phyloP scores from a whole-genome alignment of 2,113 vertebrate genomes.

The Hiodon alosoides region DNA sequence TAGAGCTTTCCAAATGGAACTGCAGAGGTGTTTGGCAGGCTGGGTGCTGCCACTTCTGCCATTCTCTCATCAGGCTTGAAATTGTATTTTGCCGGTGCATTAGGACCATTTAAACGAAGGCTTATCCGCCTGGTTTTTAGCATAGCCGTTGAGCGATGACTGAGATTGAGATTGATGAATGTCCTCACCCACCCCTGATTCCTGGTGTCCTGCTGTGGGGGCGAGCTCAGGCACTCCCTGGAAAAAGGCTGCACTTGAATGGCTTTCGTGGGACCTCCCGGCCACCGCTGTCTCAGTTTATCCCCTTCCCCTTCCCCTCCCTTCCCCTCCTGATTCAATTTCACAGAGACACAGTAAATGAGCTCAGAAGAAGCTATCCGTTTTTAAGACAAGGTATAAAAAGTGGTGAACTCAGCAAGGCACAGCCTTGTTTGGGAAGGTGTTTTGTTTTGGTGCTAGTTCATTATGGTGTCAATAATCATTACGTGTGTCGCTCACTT shows the following conservation, averaged over 20 bases:
- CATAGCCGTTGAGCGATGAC: too few relatives aligned
- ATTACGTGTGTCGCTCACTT: too few relatives aligned
- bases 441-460: too few relatives aligned
- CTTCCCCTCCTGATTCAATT: constrained; percentile 12
- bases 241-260: background rate
- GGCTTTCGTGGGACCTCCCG: background rate
- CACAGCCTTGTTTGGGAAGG: too few relatives aligned
- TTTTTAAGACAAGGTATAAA: background rate
- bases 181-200: background rate
- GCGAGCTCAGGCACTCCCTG: background rate
- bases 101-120: too few relatives aligned
- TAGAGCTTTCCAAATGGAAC: background rate
- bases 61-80: background rate
- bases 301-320: background rate
- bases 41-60: background rate
- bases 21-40: background rate
- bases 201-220: background rate
- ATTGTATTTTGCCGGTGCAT: background rate
- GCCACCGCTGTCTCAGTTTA: background rate
- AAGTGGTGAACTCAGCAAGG: background rate
- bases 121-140: too few relatives aligned
- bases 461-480: too few relatives aligned
- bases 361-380: constrained; percentile 12
- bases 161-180: constrained; percentile 17
- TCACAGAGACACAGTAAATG: background rate